phyloP scores from a whole-genome alignment of 1,140 invertebrate species.

The Drosophila aff. region DNA sequence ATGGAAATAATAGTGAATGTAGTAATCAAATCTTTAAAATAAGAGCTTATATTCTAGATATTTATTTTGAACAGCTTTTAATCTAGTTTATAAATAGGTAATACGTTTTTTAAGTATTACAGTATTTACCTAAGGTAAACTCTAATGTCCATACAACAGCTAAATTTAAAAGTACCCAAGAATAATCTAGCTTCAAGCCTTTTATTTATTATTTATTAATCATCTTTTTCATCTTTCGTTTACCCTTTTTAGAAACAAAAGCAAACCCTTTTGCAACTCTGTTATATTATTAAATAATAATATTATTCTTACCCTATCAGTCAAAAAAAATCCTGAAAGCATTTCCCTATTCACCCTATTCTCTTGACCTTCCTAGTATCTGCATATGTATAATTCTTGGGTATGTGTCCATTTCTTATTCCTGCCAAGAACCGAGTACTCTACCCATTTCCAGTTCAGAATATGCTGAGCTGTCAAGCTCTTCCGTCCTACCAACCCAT shows the following conservation, averaged over 20 bases:
- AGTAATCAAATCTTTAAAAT: not conserved
- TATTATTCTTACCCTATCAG: not conserved
- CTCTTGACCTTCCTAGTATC: slow-evolving; percentile 4
- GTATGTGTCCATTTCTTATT: slow-evolving; percentile 18
- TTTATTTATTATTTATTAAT: not conserved
- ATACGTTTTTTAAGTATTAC: not conserved
- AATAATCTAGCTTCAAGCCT: not conserved
- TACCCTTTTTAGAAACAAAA: not conserved
- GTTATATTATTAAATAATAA: not conserved
- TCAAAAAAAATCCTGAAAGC: not conserved
- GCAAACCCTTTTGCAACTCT: no score
- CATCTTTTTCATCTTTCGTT: not conserved
- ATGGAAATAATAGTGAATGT: not conserved
- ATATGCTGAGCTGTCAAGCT: slow-evolving; percentile 50
- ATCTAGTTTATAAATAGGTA: not conserved
- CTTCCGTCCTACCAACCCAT: slow-evolving; percentile 2
- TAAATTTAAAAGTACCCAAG: not conserved
- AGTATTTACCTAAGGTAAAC: no score
- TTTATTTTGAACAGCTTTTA: not conserved
- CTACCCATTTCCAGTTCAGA: slow-evolving; percentile 49
- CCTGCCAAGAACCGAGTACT: slow-evolving; percentile 5
- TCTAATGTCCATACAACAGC: no score
- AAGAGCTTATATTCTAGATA: not conserved
- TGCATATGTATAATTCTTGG: slow-evolving; percentile 23
- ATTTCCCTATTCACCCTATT: not conserved